These are phyloP conservation scores for Trichogramma pretiosum DNA, from an alignment of 1,140 invertebrate species.

Conservation along the genomic window DNA sequence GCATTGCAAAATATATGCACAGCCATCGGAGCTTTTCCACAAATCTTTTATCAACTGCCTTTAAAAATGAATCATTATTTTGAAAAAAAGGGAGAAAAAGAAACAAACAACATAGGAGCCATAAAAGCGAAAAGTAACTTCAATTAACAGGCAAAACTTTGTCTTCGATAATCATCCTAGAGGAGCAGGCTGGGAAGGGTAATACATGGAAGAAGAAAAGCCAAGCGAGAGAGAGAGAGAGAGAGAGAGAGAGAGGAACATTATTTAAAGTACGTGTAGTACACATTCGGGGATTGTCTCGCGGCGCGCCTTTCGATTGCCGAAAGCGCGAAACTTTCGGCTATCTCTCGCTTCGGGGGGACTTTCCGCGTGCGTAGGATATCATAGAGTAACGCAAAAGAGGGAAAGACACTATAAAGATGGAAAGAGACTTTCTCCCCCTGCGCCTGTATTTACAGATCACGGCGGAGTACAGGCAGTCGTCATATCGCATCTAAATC, in stretches of 20 bases:
- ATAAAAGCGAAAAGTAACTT: no score
- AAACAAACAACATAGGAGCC: no score
- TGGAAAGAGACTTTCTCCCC: no score
- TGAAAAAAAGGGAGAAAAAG: no score
- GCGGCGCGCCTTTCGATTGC: background rate
- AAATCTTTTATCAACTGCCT: constrained; percentile 23
- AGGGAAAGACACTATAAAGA: no score
- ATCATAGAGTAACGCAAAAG: constrained; percentile 15
- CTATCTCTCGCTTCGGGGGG: constrained; percentile 12
- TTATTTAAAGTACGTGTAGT: constrained; percentile 18
- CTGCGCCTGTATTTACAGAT: constrained; percentile 23
- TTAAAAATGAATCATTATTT: no score
- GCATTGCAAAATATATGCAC: no score
- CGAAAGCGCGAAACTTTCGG: constrained; percentile 13
- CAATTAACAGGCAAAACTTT: constrained; percentile 11
- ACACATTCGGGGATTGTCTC: constrained; percentile 14
- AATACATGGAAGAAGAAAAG: no score
- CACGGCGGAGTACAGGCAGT: constrained; percentile 6
- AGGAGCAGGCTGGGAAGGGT: constrained; percentile 2
- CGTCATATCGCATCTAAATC: constrained; percentile 32
- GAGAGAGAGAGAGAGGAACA: no score
- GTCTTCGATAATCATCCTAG: background rate
- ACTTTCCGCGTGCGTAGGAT: background rate
- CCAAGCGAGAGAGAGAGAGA: no score
- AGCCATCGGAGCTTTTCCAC: constrained; percentile 32